Evolutionary conservation across 1,140 invertebrate genomes (phyloP).

Genomic region (Bicyclus anynana): DNA sequence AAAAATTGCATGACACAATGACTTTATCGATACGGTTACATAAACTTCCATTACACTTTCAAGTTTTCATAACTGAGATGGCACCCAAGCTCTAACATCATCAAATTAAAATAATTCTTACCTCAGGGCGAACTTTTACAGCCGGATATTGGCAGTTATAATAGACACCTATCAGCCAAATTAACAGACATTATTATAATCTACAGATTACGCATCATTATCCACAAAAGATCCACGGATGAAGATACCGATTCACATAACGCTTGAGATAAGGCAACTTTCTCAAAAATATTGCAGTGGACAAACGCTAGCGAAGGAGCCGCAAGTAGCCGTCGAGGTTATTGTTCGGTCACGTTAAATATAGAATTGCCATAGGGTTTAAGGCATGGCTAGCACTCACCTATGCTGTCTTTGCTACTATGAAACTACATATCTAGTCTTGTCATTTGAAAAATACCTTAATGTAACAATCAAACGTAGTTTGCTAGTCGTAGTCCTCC

Average conservation of each 20-base stretch:
- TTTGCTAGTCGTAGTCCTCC: too few relatives aligned
- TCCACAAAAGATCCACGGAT: not conserved
- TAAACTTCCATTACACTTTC: too few relatives aligned
- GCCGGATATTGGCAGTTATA: not conserved
- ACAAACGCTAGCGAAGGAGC: slow-evolving; percentile 5
- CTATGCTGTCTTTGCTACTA: not conserved
- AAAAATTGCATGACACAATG: too few relatives aligned
- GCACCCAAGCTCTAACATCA: too few relatives aligned
- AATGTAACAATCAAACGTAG: too few relatives aligned
- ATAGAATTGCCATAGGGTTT: slow-evolving; percentile 16
- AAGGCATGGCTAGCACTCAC: not conserved
- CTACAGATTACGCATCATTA: not conserved
- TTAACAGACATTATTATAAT: not conserved
- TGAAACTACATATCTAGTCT: not conserved
- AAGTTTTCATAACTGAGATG: too few relatives aligned
- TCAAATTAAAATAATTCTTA: too few relatives aligned
- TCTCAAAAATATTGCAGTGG: not conserved
- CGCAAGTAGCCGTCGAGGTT: slow-evolving; percentile 15
- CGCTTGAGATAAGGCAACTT: not conserved
- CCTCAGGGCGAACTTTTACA: not conserved
- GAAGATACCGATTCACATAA: not conserved
- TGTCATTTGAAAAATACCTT: not conserved
- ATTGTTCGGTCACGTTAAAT: slow-evolving; percentile 23
- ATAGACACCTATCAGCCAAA: not conserved
- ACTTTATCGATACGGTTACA: too few relatives aligned